A percentile compares a stretch with the other conserved stretches of the same genome.
Conservation (phyloP, 1,140 invertebrate genomes). For the Habropoda laboriosa region DNA sequence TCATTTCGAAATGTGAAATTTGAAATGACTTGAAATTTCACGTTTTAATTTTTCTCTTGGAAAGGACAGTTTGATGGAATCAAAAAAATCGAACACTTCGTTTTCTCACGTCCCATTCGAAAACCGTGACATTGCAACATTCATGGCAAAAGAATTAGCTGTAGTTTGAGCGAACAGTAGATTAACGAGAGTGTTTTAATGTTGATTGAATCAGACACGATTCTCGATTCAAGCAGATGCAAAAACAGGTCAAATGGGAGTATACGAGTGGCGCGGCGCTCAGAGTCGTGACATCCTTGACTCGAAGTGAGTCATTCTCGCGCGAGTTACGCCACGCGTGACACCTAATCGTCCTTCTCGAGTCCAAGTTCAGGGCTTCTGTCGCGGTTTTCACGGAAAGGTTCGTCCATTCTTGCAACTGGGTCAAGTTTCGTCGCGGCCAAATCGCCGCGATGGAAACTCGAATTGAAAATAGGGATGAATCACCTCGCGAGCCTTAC, state of each 20-base stretch:
- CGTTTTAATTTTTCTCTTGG: too few species aligned
- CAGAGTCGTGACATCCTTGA: conserved; percentile 56
- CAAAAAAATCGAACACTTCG: too few species aligned
- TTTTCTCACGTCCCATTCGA: too few species aligned
- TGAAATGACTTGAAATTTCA: too few species aligned
- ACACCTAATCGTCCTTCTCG: conserved; percentile 47
- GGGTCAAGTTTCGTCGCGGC: background rate
- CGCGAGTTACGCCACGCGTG: conserved; percentile 31
- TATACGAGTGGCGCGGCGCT: background rate
- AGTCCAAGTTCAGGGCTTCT: conserved; percentile 60
- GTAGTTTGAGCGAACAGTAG: too few species aligned
- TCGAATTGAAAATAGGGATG: background rate
- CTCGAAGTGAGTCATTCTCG: conserved; percentile 56
- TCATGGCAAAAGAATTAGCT: too few species aligned
- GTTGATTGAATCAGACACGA: background rate
- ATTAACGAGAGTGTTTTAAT: too few species aligned
- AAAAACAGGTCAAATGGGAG: conserved; percentile 8
- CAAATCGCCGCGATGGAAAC: too few species aligned
- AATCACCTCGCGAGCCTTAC: background rate
- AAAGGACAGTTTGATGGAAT: too few species aligned
- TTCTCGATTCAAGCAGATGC: background rate
- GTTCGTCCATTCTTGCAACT: background rate
- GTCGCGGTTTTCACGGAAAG: conserved; percentile 17
- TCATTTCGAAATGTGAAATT: too few species aligned
- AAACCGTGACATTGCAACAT: too few species aligned